Base-by-base conservation (phyloP, 2,888 invertebrate genomes). In the Cataglyphis albicans region DNA sequence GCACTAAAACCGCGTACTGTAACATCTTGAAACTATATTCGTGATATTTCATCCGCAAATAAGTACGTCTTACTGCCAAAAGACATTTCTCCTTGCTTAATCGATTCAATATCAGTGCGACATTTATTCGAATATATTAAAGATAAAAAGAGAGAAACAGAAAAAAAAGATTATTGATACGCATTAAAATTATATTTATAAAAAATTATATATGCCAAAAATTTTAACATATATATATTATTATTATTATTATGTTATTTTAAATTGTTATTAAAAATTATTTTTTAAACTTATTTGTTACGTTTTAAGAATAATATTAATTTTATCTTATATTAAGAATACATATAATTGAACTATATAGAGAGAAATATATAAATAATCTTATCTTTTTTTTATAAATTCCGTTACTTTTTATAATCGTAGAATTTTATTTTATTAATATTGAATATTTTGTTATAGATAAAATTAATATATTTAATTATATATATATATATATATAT, bases 41-140 rank as follows among this genome's bases (percentile, higher is more conserved):
- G 70, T 70, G 73, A 78, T 25, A 41, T 78, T 72, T 78, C 70
- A 78, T 72, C 74, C 44, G 44, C 59, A 7, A 32, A 32, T 76
- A 76, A 41, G 73, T 21, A 44, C 32, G 41, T 57, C 44, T 78
- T 72, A 21, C 15, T 41, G 21, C 15, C 55, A 48, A 38, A 38
- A 52, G 38, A 76, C 5, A 70, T 15, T 25, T 29, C 29, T 52
- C 15, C 48, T 70, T 70, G 55, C n/a, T 35, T 35, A 18, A 35
- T 32, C 15, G 18, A 35, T 65, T 4, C 29, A 29, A 61, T 6
- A 61, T 15, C 15, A 59, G 12, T 57, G 25, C 15, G 6, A n/a
- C 10, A 52, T 21, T 72, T 44, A 29, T 21, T 44, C 9, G 12
- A 61, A 32, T 21, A 7, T 25, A 15, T 21, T 9, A 29, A 29